Evolutionary conservation across 2,113 vertebrate genomes (phyloP).

Genomic region (Bombycilla garrulus): DNA sequence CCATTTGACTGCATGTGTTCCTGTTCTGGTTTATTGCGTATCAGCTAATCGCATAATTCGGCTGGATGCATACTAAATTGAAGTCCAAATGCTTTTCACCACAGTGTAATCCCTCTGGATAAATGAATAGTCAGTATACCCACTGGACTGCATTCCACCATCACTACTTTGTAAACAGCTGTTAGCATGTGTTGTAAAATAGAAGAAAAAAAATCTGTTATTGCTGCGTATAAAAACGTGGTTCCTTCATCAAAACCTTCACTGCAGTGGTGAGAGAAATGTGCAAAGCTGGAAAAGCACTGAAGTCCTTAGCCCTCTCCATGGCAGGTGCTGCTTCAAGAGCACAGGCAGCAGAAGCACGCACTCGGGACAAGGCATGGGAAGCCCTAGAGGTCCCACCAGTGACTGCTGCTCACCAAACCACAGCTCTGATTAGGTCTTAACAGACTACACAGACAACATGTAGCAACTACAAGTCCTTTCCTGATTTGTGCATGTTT

Average conservation of each 20-base stretch:
- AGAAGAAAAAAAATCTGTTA: constrained; percentile 48
- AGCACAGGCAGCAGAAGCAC: neutral
- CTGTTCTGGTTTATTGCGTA: constrained; percentile 71
- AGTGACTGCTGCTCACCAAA: neutral
- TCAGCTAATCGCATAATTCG: constrained; percentile 67
- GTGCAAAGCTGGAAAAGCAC: neutral
- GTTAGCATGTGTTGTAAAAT: constrained; percentile 12
- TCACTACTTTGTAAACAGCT: constrained; percentile 49
- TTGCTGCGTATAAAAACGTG: neutral
- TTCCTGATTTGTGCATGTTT: neutral
- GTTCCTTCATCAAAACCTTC: neutral
- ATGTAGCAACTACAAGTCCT: neutral
- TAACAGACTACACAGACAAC: neutral
- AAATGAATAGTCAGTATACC: constrained; percentile 64
- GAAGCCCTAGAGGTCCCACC: neutral
- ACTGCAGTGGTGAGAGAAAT: neutral
- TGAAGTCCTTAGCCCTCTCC: neutral
- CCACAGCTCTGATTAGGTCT: neutral
- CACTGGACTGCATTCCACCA: constrained; percentile 50
- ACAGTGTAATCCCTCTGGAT: constrained; percentile 61
- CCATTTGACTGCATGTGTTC: constrained; percentile 57
- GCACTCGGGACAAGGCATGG: accelerated
- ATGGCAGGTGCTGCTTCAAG: neutral
- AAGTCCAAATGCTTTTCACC: constrained; percentile 61
- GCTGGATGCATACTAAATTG: constrained; percentile 71